A percentile compares a stretch with the other conserved stretches of the same genome.
phyloP scores from a whole-genome alignment of 1,140 invertebrate species.

The Drosophila nebulosa region DNA sequence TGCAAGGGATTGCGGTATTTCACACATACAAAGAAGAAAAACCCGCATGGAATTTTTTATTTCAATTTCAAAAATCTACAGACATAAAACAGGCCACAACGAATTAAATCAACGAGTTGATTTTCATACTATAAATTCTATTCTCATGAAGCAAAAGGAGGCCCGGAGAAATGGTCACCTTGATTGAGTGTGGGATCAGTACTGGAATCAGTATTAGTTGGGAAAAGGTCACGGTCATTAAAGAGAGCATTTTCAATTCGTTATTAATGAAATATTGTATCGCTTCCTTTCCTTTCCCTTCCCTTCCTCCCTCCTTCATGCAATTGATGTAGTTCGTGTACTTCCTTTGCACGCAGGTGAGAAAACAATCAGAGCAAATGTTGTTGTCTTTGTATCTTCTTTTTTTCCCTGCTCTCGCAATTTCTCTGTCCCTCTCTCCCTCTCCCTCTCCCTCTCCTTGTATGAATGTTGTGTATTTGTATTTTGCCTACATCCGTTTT shows the following conservation, averaged over 20 bases:
- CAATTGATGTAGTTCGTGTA: not conserved
- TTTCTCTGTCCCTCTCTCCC: too few species aligned
- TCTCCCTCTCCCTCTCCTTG: slow-evolving; percentile 8
- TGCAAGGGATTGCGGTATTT: not conserved
- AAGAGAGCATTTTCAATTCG: not conserved
- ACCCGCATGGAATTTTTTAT: not conserved
- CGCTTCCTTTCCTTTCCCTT: not conserved
- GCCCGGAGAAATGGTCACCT: too few species aligned
- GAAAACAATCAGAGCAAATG: slow-evolving; percentile 4
- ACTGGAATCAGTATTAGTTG: too few species aligned
- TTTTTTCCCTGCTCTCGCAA: not conserved
- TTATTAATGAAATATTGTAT: not conserved
- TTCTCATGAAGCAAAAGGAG: too few species aligned
- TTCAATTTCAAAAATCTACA: not conserved
- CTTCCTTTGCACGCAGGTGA: slow-evolving; percentile 12
- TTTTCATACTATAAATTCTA: too few species aligned
- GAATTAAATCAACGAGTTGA: not conserved
- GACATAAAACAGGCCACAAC: not conserved
- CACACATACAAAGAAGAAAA: not conserved
- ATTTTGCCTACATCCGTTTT: slow-evolving; percentile 52
- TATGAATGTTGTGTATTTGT: slow-evolving; percentile 9
- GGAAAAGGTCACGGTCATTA: too few species aligned
- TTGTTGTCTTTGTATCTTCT: slow-evolving; percentile 6
- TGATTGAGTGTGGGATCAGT: too few species aligned
- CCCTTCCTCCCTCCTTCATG: too few species aligned